Percentiles rank a stretch among this genome's conserved stretches.
Conservation (phyloP, 2,888 invertebrate species). For the Heliconius hortense region DNA sequence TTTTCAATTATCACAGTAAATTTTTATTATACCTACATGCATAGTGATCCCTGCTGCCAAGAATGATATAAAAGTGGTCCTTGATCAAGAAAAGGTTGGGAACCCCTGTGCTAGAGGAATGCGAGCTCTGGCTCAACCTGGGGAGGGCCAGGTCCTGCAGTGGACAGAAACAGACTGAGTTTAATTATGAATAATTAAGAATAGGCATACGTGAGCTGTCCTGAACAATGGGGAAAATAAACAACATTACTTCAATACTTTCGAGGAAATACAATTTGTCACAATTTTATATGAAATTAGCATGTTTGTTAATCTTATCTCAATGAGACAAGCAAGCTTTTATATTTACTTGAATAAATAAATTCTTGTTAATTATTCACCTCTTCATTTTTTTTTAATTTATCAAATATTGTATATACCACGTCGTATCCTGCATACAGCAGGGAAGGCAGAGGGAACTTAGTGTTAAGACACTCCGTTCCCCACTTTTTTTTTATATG, state of each 20-base stretch:
- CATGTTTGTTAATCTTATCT: background rate
- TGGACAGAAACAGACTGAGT: background rate
- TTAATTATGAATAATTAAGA: background rate
- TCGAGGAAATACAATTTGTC: conserved; percentile 1
- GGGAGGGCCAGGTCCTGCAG: background rate
- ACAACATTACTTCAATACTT: background rate
- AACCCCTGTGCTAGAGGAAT: background rate
- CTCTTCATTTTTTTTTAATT: background rate
- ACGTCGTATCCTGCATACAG: too few species aligned
- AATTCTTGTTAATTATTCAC: background rate
- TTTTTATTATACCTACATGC: too few species aligned
- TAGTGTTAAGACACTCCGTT: too few species aligned
- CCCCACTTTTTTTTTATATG: too few species aligned
- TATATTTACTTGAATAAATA: background rate
- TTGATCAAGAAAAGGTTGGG: too few species aligned
- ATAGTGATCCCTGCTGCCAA: too few species aligned
- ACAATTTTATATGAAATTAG: background rate
- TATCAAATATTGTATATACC: background rate
- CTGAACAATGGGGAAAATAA: conserved; percentile 1
- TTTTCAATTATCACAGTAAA: too few species aligned
- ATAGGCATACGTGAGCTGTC: background rate
- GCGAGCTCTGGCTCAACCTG: background rate
- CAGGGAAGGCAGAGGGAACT: too few species aligned
- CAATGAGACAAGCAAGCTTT: background rate
- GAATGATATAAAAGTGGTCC: too few species aligned